These are phyloP conservation scores for Erebia palarica DNA, from an alignment of 2,888 invertebrate genomes.

Conservation along the genomic window DNA sequence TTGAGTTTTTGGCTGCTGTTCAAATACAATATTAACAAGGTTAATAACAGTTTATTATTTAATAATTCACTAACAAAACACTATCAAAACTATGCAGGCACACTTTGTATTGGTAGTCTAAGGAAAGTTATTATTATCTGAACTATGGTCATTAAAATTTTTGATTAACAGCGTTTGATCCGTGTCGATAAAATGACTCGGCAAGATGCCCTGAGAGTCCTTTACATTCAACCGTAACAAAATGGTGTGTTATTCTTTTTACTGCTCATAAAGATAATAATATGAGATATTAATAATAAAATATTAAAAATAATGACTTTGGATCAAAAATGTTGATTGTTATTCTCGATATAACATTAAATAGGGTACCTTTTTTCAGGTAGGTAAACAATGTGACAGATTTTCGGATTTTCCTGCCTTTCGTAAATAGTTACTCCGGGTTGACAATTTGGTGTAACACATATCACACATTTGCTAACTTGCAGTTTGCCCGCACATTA, in stretches of 20 bases:
- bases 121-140: constrained; percentile 81
- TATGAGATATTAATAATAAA: constrained; percentile 68
- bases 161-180: constrained; percentile 81
- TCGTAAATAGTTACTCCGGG: no score
- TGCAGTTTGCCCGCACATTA: no score
- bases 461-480: no score
- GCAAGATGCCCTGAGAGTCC: constrained; percentile 71
- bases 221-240: constrained; percentile 75
- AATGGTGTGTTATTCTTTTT: constrained; percentile 73
- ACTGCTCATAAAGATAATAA: constrained; percentile 61
- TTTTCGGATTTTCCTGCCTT: no score
- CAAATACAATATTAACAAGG: constrained; percentile 20
- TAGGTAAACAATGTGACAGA: no score
- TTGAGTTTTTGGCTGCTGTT: constrained; percentile 18
- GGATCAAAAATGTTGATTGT: constrained; percentile 9
- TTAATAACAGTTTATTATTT: constrained; percentile 9
- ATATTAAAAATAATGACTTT: constrained; percentile 51
- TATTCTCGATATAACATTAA: background rate
- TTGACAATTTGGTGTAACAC: no score
- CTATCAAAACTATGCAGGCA: constrained; percentile 53
- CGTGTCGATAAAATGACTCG: constrained; percentile 78
- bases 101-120: constrained; percentile 57
- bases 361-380: no score
- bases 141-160: constrained; percentile 82
- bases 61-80: constrained; percentile 6